Evolutionary conservation across 2,113 vertebrate species (phyloP).

Genomic region (Neogale vison): DNA sequence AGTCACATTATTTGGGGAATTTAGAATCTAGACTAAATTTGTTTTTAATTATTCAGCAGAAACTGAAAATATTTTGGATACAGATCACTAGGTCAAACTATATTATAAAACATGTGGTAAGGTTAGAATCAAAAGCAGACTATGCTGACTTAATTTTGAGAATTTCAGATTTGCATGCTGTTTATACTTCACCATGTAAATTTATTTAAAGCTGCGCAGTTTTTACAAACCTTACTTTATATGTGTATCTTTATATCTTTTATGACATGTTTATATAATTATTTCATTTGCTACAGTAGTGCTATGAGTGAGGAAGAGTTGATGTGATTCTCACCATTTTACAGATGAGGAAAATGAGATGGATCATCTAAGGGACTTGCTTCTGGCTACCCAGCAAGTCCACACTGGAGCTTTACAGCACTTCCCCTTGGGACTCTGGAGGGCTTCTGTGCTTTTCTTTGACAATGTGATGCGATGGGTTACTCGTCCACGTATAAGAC

Average conservation of each 20-base stretch:
- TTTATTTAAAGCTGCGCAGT: background rate
- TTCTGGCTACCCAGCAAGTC: background rate
- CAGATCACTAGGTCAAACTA: background rate
- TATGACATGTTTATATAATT: background rate
- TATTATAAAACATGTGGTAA: background rate
- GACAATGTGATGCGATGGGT: background rate
- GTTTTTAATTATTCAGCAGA: background rate
- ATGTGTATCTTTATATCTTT: background rate
- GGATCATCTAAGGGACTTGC: background rate
- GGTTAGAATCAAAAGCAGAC: background rate
- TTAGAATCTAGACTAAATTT: conserved; percentile 4
- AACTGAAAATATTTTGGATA: conserved; percentile 46
- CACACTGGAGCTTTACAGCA: background rate
- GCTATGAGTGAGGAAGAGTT: background rate
- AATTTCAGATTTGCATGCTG: background rate
- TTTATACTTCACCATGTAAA: background rate
- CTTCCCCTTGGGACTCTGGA: background rate
- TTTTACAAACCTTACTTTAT: conserved; percentile 12
- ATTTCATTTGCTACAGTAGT: background rate
- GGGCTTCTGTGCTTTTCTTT: background rate
- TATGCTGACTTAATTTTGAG: background rate
- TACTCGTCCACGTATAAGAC: background rate
- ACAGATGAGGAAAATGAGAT: conserved; percentile 11
- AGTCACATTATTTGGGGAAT: background rate
- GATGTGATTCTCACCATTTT: conserved; percentile 6